Base-by-base conservation (phyloP, 2,888 invertebrate species). In the Drosophila nigricruria region DNA sequence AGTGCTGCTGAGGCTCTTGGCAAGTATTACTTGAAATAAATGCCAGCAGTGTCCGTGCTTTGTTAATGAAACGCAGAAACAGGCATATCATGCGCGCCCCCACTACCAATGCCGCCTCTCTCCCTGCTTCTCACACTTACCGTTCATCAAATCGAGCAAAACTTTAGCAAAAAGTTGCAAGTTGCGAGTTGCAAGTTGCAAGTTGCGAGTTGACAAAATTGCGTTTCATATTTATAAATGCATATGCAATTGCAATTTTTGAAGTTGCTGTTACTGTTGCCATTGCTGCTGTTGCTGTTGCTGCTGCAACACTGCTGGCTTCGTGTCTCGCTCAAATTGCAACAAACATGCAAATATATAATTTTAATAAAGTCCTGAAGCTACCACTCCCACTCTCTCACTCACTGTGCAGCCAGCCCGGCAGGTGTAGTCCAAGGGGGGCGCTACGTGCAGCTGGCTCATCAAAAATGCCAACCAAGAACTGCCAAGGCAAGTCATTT, bases 281-380 rank as follows among this genome's bases (percentile, higher is more conserved):
- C 5, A 49, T 14, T 43, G 25, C 25, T 14, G 43, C 5, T 52
- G 54, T 45, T 50, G 12, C 18, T 49, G 53, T 45, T 49, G 43
- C 66, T 67, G 56, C 70, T 70, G 85, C 0, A 23, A 23, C 45
- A 10, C 56, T 45, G 43, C 43, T 52, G 6, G 58, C 68, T 77
- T 75, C 68, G 73, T 84, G 68, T 69, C 64, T 64, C 67, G 67
- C 71, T 79, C 67, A 82, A 86, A 89, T 89, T 88, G 80, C 83
- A 89, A 78, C 86, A 88, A 86, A 89, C 86, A 86, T 86, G 85
- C 85, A 86, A 86, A 86, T 86, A 86, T 81, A 89, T 81, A 86
- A 89, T 85, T 85, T 89, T 85, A 85, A 86, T 86, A 86, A 82
- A 73, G 82, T 85, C 74, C 64, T 58, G 43, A 54, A 79, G 68